Evolutionary conservation across 2,888 invertebrate species (phyloP).

Genomic region (Idaea aversata): DNA sequence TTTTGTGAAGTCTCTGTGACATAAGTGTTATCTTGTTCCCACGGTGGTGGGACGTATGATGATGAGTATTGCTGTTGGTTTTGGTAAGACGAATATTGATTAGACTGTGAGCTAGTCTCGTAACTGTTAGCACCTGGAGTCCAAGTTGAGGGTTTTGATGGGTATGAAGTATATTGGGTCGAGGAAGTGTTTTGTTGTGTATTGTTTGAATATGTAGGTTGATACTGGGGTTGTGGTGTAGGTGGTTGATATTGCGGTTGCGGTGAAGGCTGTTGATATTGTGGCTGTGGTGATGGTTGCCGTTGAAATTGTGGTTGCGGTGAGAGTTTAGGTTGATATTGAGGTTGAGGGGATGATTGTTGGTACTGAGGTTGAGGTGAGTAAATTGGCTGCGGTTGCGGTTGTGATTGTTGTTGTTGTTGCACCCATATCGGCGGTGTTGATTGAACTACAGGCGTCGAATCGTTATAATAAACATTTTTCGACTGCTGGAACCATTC

Average conservation of each 20-base stretch:
- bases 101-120: slow-evolving; percentile 32
- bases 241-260: slow-evolving; percentile 40
- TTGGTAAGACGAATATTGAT: slow-evolving; percentile 59
- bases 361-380: slow-evolving; percentile 39
- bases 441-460: slow-evolving; percentile 39
- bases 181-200: slow-evolving; percentile 32
- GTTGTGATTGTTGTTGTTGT: slow-evolving; percentile 30
- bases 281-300: slow-evolving; percentile 29
- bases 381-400: slow-evolving; percentile 29
- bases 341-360: slow-evolving; percentile 32
- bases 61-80: slow-evolving; percentile 61
- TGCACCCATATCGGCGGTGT: neutral
- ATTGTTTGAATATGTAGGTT: slow-evolving; percentile 30
- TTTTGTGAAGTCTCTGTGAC: slow-evolving; percentile 52
- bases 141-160: slow-evolving; percentile 60
- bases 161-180: slow-evolving; percentile 46
- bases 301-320: slow-evolving; percentile 31
- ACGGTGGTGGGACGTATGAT: slow-evolving; percentile 72
- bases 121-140: slow-evolving; percentile 23
- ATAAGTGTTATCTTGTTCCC: slow-evolving; percentile 70
- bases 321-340: slow-evolving; percentile 22
- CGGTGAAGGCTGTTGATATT: slow-evolving; percentile 28
- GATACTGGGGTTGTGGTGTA: slow-evolving; percentile 19
- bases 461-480: slow-evolving; percentile 53
- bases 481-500: slow-evolving; percentile 70